phyloP scores from a whole-genome alignment of 2,888 invertebrate species.

The Drosophila neotestacea region DNA sequence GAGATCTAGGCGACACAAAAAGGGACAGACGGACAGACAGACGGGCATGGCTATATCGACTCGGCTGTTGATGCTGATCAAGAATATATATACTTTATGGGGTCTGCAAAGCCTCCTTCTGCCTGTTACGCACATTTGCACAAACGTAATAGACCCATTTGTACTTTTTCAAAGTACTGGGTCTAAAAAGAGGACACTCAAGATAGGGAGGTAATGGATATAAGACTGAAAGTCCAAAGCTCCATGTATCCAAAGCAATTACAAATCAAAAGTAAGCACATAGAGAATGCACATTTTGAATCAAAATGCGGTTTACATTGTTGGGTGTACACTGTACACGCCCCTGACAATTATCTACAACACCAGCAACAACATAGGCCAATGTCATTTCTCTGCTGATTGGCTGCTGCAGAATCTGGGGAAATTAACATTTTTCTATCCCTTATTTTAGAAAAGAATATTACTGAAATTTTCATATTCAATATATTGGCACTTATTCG shows the following conservation, averaged over 20 bases:
- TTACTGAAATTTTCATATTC: slow-evolving; percentile 13
- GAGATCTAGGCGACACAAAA: too few species aligned
- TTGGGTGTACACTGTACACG: slow-evolving; percentile 68
- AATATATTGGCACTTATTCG: neutral
- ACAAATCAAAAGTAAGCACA: slow-evolving; percentile 10
- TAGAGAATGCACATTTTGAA: slow-evolving; percentile 16
- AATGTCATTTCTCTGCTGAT: slow-evolving; percentile 67
- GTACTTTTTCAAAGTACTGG: too few species aligned
- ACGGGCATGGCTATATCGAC: too few species aligned
- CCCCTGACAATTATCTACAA: slow-evolving; percentile 76
- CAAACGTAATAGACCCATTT: too few species aligned
- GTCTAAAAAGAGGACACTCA: neutral
- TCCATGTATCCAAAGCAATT: neutral
- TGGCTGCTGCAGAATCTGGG: slow-evolving; percentile 56
- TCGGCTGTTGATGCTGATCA: too few species aligned
- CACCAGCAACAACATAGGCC: slow-evolving; percentile 30
- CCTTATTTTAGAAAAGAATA: slow-evolving; percentile 34
- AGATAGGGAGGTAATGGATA: neutral
- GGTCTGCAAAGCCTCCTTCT: too few species aligned
- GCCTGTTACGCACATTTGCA: too few species aligned
- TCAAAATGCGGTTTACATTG: slow-evolving; percentile 23
- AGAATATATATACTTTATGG: too few species aligned
- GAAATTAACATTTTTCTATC: slow-evolving; percentile 16
- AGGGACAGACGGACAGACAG: too few species aligned
- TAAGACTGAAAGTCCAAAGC: slow-evolving; percentile 12